Percentiles rank a stretch among this genome's conserved stretches.
Conservation (phyloP, 2,888 invertebrate species). For the Drosophila tripunctata region DNA sequence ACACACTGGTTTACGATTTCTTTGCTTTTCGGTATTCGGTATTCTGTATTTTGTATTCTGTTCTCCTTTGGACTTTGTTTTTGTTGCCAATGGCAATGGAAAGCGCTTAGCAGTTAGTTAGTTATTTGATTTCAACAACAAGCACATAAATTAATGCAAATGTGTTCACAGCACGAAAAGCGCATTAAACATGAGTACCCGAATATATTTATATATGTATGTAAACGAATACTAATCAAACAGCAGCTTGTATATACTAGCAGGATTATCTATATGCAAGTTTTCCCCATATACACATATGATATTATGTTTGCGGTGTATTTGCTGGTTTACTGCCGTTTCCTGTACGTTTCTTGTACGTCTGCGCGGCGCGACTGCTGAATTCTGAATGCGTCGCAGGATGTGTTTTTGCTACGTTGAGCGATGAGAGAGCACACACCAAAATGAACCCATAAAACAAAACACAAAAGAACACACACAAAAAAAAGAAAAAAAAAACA, state of each 20-base stretch:
- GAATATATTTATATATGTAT: neutral
- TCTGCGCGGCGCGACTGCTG: conserved; percentile 64
- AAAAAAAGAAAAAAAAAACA: neutral
- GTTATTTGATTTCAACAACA: conserved; percentile 50
- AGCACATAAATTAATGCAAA: conserved; percentile 65
- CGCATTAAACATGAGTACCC: neutral
- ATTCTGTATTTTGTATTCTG: neutral
- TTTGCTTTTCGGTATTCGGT: conserved; percentile 4
- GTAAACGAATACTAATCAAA: neutral
- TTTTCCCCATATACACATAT: neutral
- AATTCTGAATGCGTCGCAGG: conserved; percentile 55
- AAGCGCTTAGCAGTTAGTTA: conserved; percentile 30
- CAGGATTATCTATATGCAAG: conserved; percentile 1
- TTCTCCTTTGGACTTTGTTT: conserved; percentile 12
- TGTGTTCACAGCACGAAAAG: conserved; percentile 38
- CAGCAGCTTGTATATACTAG: neutral
- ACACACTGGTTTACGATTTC: neutral
- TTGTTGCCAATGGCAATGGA: conserved; percentile 76
- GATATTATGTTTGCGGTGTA: too few species aligned
- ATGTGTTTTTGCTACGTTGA: too few species aligned
- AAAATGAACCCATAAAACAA: conserved; percentile 4
- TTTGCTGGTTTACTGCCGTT: neutral
- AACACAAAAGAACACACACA: neutral
- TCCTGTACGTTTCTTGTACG: conserved; percentile 41
- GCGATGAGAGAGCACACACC: neutral